Base-by-base conservation (phyloP, 2,797 vertebrate genomes). In the Gallinago nigripennis region DNA sequence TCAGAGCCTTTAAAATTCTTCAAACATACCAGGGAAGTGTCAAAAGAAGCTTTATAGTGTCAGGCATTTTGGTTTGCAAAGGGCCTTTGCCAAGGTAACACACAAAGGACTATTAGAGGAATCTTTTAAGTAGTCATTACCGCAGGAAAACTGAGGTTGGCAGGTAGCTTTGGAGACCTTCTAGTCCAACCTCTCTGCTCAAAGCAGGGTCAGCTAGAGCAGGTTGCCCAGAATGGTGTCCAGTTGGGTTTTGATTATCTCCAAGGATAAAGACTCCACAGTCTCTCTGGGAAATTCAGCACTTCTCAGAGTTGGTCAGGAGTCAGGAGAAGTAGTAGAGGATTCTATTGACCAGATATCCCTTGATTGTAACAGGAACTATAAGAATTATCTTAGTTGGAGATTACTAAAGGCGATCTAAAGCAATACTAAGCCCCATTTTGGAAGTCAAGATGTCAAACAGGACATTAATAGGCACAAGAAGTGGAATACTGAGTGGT, bases 161-260 rank as follows among this genome's bases (percentile, higher is more conserved):
- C 28, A 56, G 46, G 41, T 30, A 35, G 16, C 12, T 63, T 30
- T 68, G 30, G 28, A 45, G 25, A 79, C 58, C 31, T 24, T 28
- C 30, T 58, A 14, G 28, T 35, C 57, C 28, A 65, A 57, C 12
- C 6, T 11, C 5, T n/a, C 28, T 54, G 25, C 41, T 51, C 46
- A 60, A 35, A 80, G 25, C 13, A 80, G 33, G 43, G 11, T 31
- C 33, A 48, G 8, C 19, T 65, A 70, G 5, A 64, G 25, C 25
- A 35, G 16, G 25, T 60, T 66, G 15, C 7, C 46, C 18, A 66
- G 28, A 19, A 45, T 4, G 0, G 0, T 39, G 16, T 33, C 39
- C 46, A 41, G 16, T 16, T 33, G 28, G 13, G 6, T 33, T 76
- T 46, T 66, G n/a, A 88, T 9, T 31, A 17, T 76, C 16, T 65